Evolutionary conservation across 1,140 invertebrate genomes (phyloP).

Genomic region (Monochamus saltuarius): DNA sequence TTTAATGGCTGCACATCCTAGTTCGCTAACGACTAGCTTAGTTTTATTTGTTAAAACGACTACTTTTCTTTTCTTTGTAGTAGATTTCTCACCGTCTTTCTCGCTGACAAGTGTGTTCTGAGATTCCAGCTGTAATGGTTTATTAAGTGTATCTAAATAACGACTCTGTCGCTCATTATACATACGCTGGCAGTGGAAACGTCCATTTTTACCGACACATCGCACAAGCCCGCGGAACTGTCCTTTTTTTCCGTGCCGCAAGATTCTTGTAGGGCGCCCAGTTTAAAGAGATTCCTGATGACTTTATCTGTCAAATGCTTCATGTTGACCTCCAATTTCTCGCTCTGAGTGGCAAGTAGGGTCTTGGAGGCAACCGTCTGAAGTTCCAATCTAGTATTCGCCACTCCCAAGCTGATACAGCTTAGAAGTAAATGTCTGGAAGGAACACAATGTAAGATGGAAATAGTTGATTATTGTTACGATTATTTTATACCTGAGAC

Average conservation of each 20-base stretch:
- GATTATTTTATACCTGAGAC: slow-evolving; percentile 55
- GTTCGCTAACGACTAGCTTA: slow-evolving; percentile 63
- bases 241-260: slow-evolving; percentile 15
- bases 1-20: slow-evolving; percentile 83
- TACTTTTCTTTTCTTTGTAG: slow-evolving; percentile 22
- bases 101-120: neutral
- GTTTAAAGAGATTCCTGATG: slow-evolving; percentile 60
- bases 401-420: slow-evolving; percentile 64
- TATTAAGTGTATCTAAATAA: neutral
- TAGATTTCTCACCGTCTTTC: neutral
- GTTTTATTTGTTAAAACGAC: slow-evolving; percentile 51
- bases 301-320: slow-evolving; percentile 61
- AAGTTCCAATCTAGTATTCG: slow-evolving; percentile 57
- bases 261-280: slow-evolving; percentile 56
- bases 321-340: slow-evolving; percentile 57
- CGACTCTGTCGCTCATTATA: neutral
- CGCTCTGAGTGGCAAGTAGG: slow-evolving; percentile 64
- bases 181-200: slow-evolving; percentile 7
- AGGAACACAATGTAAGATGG: neutral
- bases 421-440: slow-evolving; percentile 67
- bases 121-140: neutral
- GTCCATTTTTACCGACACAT: slow-evolving; percentile 39
- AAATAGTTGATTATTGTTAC: neutral
- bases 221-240: slow-evolving; percentile 3
- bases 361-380: slow-evolving; percentile 59